phyloP scores from a whole-genome alignment of 2,888 invertebrate species.

The Hermaeophaga mercurialis region DNA sequence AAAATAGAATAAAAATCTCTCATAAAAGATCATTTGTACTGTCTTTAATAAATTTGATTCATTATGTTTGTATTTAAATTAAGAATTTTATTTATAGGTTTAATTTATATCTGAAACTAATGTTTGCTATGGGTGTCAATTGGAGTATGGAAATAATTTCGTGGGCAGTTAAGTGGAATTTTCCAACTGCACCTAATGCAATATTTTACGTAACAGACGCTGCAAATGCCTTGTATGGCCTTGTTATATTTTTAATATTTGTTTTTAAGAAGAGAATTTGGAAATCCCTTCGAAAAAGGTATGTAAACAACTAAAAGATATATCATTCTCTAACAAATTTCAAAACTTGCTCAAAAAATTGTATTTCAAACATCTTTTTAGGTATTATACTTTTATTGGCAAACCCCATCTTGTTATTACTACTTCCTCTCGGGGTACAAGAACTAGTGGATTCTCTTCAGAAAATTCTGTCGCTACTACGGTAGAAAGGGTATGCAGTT shows the following conservation, averaged over 20 bases:
- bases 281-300: constrained; percentile 66
- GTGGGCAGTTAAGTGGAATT: constrained; percentile 58
- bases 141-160: constrained; percentile 82
- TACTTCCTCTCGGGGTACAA: constrained; percentile 37
- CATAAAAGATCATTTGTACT: no score
- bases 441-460: constrained; percentile 42
- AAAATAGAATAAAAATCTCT: no score
- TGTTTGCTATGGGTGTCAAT: constrained; percentile 85
- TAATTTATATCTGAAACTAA: constrained; percentile 77
- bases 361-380: constrained; percentile 40
- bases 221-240: constrained; percentile 71
- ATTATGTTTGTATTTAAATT: no score
- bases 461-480: constrained; percentile 31
- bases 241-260: constrained; percentile 74
- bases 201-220: constrained; percentile 63
- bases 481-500: constrained; percentile 26
- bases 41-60: no score
- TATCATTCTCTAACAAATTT: background rate
- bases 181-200: constrained; percentile 34
- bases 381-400: constrained; percentile 50
- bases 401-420: constrained; percentile 50
- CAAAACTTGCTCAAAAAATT: background rate
- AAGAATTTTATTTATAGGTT: no score
- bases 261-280: constrained; percentile 74
- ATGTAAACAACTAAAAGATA: constrained; percentile 16